Evolutionary conservation across 1,140 invertebrate species (phyloP).

Genomic region (Orussus abietinus): DNA sequence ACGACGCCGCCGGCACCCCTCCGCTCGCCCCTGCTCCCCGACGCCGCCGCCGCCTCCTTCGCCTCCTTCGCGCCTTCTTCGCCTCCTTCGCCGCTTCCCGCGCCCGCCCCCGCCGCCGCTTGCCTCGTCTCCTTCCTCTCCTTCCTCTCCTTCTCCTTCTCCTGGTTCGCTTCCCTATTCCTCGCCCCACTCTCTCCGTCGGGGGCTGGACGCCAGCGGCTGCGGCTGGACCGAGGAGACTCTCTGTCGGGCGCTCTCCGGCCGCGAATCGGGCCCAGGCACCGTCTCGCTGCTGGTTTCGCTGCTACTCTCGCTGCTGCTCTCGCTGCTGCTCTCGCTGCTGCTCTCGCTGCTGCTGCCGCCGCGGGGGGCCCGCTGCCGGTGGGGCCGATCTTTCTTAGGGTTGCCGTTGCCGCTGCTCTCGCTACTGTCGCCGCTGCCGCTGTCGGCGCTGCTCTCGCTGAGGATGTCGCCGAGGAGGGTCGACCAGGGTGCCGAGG

Average conservation of each 20-base stretch:
- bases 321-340: constrained; percentile 26
- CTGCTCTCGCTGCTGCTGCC: constrained; percentile 21
- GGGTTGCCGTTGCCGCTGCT: constrained; percentile 24
- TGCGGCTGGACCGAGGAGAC: constrained; percentile 35
- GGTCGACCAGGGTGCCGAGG: constrained; percentile 16
- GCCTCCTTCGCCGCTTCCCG: not conserved
- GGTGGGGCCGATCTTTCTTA: constrained; percentile 5
- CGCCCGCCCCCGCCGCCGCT: constrained; percentile 1
- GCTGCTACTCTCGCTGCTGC: constrained; percentile 12
- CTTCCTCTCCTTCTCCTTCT: constrained; percentile 26
- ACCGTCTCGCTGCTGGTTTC: too few species aligned
- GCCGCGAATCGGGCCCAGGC: too few species aligned
- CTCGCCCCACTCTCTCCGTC: constrained; percentile 43
- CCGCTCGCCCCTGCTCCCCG: constrained; percentile 16
- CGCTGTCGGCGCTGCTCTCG: constrained; percentile 31
- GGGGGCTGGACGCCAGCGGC: constrained; percentile 43
- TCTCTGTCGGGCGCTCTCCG: constrained; percentile 38
- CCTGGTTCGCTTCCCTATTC: constrained; percentile 41
- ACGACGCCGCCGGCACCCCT: constrained; percentile 18
- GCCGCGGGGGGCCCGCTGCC: constrained; percentile 12
- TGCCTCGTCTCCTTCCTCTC: constrained; percentile 17
- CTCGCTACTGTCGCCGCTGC: constrained; percentile 19
- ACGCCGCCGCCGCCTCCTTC: constrained; percentile 4
- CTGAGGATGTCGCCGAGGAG: constrained; percentile 34
- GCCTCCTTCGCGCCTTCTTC: constrained; percentile 1